Base-by-base conservation (phyloP, 2,888 invertebrate genomes). In the Agrochola lychnidis region DNA sequence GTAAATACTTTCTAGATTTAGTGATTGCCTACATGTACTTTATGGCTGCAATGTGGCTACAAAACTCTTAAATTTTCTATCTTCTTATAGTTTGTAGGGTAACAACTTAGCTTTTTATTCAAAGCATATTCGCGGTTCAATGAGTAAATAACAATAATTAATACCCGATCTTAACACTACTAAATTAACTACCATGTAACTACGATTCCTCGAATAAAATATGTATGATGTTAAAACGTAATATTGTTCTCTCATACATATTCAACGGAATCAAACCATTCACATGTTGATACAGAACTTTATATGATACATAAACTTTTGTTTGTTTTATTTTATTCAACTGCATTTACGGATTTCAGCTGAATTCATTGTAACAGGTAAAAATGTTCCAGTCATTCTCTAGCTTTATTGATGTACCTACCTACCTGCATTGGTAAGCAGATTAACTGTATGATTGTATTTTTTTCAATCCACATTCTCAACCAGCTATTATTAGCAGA, bases 251-350 rank as follows among this genome's bases (percentile, higher is more conserved):
- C 25, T 79, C 75, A 71, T 84, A 56, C 80, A 80, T 82, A 71
- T 73, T 82, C 73, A 82, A 73, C 30, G 25, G 51, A 71, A 75
- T 77, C 78, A 76, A 81, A 81, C 68, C 69, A 69, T 75, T 81
- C 75, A 78, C 78, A 70, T 76, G 76, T 76, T 63, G 70, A 75
- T 78, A 61, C 53, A 48, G 42, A 73, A 74, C 42, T 72, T 76
- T 75, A 74, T 57, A 64, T 51, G 72, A 77, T 77, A 77, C n/a
- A 69, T 77, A 78, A 84, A 79, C 51, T 77, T 81, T 75, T 48
- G 48, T 66, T 70, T 73, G 71, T 77, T 85, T 77, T 75, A 72
- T 79, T 82, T 84, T 53, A 76, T 79, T 76, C 7, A 56, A 70
- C 45, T 71, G 51, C 40, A 64, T 12, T 45, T 10, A 51, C n/a